Evolutionary conservation across 2,888 invertebrate species (phyloP).

Genomic region (Pammene fasciana): DNA sequence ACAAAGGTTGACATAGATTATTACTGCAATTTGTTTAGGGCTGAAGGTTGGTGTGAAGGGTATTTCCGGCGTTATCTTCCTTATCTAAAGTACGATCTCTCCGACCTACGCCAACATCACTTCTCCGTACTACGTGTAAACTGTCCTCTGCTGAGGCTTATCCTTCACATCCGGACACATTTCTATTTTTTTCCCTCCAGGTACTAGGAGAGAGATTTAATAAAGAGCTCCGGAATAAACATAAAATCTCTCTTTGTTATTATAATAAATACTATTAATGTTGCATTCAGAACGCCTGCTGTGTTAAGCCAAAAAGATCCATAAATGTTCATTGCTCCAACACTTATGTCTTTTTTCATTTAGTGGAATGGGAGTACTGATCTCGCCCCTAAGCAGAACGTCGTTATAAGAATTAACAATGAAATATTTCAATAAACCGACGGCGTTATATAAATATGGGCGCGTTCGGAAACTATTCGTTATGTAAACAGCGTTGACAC

Average conservation of each 20-base stretch:
- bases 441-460: constrained; percentile 77
- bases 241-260: constrained; percentile 64
- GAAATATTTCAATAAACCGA: constrained; percentile 81
- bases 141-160: constrained; percentile 63
- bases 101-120: constrained; percentile 74
- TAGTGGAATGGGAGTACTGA: constrained; percentile 49
- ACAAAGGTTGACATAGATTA: constrained; percentile 16
- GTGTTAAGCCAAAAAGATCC: constrained; percentile 9
- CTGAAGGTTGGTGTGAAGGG: constrained; percentile 44
- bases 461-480: constrained; percentile 76
- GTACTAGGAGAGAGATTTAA: constrained; percentile 55
- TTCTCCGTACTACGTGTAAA: constrained; percentile 72
- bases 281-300: constrained; percentile 61
- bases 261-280: constrained; percentile 78
- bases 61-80: constrained; percentile 62
- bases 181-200: constrained; percentile 56
- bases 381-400: constrained; percentile 64
- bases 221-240: constrained; percentile 56
- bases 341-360: constrained; percentile 19
- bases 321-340: constrained; percentile 6
- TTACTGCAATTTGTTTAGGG: constrained; percentile 39
- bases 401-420: constrained; percentile 78
- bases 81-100: constrained; percentile 67
- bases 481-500: constrained; percentile 78
- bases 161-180: constrained; percentile 65